phyloP scores from a whole-genome alignment of 2,888 invertebrate genomes.

The Drepanosiphum platanoidis region DNA sequence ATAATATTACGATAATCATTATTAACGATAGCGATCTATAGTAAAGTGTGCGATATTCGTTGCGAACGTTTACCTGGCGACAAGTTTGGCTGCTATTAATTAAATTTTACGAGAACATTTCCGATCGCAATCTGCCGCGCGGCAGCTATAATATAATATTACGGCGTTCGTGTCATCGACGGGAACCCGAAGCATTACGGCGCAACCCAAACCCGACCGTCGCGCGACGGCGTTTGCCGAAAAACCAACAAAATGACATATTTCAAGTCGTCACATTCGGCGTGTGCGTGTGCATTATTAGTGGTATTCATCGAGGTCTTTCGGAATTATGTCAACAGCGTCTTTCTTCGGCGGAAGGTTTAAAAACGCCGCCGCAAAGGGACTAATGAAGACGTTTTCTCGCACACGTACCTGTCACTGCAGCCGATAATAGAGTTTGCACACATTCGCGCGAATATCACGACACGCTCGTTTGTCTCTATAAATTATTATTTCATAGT shows the following conservation, averaged over 20 bases:
- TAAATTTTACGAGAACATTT: neutral
- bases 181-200: constrained; percentile 1
- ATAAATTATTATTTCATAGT: neutral
- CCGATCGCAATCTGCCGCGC: neutral
- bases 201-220: neutral
- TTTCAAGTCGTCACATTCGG: neutral
- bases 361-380: constrained; percentile 12
- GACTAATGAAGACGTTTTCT: neutral
- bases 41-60: neutral
- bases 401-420: constrained; percentile 10
- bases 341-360: neutral
- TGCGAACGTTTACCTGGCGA: neutral
- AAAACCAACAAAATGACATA: constrained; percentile 39
- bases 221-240: neutral
- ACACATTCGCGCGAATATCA: neutral
- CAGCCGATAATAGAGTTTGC: constrained; percentile 51
- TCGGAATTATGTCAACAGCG: constrained; percentile 33
- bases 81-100: neutral
- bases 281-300: constrained; percentile 11
- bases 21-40: no score
- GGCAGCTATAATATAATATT: neutral
- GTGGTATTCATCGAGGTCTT: constrained; percentile 33
- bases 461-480: neutral
- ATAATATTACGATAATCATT: no score
- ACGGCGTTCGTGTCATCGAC: constrained; percentile 27